Evolutionary conservation across 2,113 vertebrate species (phyloP).

Genomic region (Amazona vittata): DNA sequence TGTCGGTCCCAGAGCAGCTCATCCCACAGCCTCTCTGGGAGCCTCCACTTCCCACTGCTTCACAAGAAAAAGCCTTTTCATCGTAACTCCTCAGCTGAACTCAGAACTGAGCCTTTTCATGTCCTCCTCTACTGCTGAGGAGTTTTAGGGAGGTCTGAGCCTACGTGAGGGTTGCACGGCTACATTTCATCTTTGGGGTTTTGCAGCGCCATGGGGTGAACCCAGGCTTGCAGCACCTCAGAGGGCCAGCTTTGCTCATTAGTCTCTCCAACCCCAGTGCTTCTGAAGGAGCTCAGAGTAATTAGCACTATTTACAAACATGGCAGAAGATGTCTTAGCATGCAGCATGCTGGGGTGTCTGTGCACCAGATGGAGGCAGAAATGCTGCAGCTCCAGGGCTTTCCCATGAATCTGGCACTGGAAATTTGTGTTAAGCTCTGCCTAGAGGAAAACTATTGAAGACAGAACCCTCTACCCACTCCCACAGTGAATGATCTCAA

Average conservation of each 20-base stretch:
- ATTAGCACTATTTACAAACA: conserved; percentile 4
- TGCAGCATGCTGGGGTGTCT: background rate
- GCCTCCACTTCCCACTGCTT: background rate
- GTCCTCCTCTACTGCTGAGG: background rate
- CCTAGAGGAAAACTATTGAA: background rate
- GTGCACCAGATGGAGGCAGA: background rate
- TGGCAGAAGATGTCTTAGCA: background rate
- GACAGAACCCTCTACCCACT: background rate
- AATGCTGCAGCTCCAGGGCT: rapidly evolving
- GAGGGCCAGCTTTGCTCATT: background rate
- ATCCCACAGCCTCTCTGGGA: background rate
- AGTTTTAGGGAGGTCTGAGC: background rate
- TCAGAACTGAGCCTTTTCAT: background rate
- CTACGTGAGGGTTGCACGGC: rapidly evolving
- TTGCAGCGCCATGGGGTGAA: background rate
- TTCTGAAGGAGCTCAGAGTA: background rate
- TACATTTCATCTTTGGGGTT: background rate
- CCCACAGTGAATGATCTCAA: background rate
- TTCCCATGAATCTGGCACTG: background rate
- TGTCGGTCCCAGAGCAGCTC: background rate
- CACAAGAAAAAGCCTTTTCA: background rate
- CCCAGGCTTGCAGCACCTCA: background rate
- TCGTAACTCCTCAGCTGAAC: background rate
- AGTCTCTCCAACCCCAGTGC: background rate
- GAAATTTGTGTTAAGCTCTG: background rate